Percentiles rank a stretch among this genome's conserved stretches.
These are phyloP conservation scores for Epirrhoe tristata DNA, from an alignment of 2,888 invertebrate genomes.

Conservation along the genomic window DNA sequence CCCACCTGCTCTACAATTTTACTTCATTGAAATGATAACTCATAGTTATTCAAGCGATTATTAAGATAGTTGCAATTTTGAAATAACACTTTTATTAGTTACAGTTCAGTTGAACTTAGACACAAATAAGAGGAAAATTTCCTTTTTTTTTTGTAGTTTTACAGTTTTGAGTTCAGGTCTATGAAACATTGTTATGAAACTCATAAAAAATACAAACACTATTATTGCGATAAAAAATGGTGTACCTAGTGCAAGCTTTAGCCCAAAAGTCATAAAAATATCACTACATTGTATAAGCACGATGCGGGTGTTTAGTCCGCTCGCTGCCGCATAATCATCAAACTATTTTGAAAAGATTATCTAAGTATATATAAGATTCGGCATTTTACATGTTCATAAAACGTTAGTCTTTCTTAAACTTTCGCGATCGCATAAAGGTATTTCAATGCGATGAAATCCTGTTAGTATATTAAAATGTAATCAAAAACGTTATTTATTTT, in stretches of 20 bases:
- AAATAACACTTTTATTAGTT: not conserved
- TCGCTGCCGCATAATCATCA: conserved; percentile 4
- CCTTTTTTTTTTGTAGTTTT: not conserved
- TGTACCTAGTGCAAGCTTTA: conserved; percentile 38
- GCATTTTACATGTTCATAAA: too few relatives aligned
- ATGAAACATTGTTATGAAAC: not conserved
- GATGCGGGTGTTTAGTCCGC: conserved; percentile 24
- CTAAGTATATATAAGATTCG: not conserved
- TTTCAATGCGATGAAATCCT: too few relatives aligned
- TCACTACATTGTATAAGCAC: conserved; percentile 36
- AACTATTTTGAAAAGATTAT: conserved; percentile 2
- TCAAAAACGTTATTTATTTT: not conserved
- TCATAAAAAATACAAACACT: conserved; percentile 43
- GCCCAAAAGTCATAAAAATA: conserved; percentile 41
- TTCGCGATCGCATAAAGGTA: too few relatives aligned
- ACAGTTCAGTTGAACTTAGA: not conserved
- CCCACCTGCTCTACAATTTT: conserved; percentile 6
- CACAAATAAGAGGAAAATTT: not conserved
- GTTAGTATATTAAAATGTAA: too few relatives aligned
- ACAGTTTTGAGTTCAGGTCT: not conserved
- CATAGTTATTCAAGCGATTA: not conserved
- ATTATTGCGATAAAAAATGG: conserved; percentile 44
- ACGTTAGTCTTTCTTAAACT: too few relatives aligned
- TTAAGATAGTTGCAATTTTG: not conserved
- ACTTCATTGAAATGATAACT: conserved; percentile 1